These are phyloP conservation scores for Tapirus indicus DNA, from an alignment of 2,797 vertebrate genomes.

Conservation along the genomic window DNA sequence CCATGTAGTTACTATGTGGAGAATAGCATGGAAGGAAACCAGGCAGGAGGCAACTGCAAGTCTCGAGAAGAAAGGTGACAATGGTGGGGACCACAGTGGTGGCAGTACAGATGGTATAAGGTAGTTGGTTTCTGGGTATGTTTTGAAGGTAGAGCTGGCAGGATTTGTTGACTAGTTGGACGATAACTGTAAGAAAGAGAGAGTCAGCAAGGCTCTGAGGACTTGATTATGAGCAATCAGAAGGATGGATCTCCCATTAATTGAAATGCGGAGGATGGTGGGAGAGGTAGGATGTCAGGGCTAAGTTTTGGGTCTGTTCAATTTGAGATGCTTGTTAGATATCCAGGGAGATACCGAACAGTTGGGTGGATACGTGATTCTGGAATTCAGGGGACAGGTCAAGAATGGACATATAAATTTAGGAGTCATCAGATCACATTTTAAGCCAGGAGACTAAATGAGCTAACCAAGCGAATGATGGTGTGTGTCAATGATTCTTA, in stretches of 20 bases:
- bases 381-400: background rate
- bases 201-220: background rate
- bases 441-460: background rate
- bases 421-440: background rate
- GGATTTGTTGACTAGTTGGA: background rate
- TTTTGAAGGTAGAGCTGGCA: background rate
- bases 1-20: background rate
- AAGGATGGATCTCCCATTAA: background rate
- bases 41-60: background rate
- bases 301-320: background rate
- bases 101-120: background rate
- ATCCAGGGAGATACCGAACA: background rate
- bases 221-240: background rate
- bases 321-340: conserved; percentile 17
- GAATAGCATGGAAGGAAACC: background rate
- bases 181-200: background rate
- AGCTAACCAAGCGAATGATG: background rate
- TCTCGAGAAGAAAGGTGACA: background rate
- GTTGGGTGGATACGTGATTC: background rate
- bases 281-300: background rate
- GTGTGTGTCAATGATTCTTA: background rate
- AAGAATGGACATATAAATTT: background rate
- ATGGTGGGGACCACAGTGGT: background rate
- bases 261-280: background rate
- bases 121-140: background rate